Conservation (phyloP, 2,888 invertebrate species). For the Megalurothrips usitatus region DNA sequence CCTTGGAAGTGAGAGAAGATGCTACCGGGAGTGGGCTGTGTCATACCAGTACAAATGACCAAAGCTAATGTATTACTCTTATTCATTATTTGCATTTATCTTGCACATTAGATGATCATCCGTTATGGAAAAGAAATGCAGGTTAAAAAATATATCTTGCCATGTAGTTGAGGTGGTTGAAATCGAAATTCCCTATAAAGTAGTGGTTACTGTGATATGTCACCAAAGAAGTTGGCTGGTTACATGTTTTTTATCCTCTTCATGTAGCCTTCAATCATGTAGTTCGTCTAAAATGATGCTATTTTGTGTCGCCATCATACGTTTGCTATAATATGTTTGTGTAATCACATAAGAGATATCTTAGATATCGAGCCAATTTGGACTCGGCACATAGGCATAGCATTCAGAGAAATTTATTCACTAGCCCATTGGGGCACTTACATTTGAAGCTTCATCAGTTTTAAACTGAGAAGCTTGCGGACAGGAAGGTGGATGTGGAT, state of each 20-base stretch:
- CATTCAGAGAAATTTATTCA: background rate
- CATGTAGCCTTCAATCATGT: background rate
- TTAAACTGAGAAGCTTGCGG: too few relatives aligned
- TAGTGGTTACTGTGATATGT: slow-evolving; percentile 10
- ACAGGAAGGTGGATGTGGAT: too few relatives aligned
- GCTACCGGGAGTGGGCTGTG: background rate
- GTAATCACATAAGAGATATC: background rate
- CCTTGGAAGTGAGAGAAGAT: too few relatives aligned
- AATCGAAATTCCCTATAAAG: background rate
- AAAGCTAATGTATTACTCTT: background rate
- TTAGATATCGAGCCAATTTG: background rate
- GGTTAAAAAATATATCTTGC: background rate
- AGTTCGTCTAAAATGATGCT: background rate
- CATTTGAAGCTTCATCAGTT: too few relatives aligned
- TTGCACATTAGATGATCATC: background rate
- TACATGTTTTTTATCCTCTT: background rate
- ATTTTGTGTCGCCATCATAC: background rate
- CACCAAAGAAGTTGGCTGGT: slow-evolving; percentile 1
- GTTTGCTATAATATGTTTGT: background rate
- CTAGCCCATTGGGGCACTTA: too few relatives aligned
- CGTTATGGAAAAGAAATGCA: background rate
- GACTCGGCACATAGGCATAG: background rate
- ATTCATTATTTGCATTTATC: background rate
- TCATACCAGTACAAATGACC: background rate
- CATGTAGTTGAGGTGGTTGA: background rate